phyloP scores from a whole-genome alignment of 2,888 invertebrate genomes.

The Lydus trimaculatus region DNA sequence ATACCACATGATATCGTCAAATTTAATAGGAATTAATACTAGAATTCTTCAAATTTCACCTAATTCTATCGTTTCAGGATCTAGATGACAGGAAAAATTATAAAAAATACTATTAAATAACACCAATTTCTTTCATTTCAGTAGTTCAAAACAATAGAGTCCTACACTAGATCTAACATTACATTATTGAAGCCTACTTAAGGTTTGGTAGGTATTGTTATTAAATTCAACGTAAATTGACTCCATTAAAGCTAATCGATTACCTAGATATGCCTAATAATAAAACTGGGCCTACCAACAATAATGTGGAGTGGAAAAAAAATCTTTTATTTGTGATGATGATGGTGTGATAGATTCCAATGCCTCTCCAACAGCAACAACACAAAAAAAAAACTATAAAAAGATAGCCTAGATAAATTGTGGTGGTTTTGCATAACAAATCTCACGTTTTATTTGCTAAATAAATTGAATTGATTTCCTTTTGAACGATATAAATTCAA shows the following conservation, averaged over 20 bases:
- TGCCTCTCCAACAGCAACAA: not conserved
- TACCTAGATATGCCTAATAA: not conserved
- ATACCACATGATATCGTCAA: too few relatives aligned
- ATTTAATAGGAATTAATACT: too few relatives aligned
- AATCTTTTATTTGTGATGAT: not conserved
- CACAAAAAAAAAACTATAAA: not conserved
- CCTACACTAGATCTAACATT: not conserved
- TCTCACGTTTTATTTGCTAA: constrained; percentile 1
- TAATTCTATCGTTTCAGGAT: too few relatives aligned
- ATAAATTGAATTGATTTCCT: not conserved
- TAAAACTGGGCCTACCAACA: not conserved
- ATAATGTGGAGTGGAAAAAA: not conserved
- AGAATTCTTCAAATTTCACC: too few relatives aligned
- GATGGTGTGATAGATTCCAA: not conserved
- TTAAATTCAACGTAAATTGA: too few relatives aligned
- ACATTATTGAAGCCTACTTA: not conserved
- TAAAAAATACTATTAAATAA: too few relatives aligned
- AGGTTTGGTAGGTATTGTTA: too few relatives aligned
- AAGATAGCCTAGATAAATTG: constrained; percentile 5
- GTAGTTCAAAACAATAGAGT: too few relatives aligned
- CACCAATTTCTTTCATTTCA: too few relatives aligned
- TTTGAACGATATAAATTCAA: constrained; percentile 10
- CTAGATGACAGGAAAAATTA: too few relatives aligned
- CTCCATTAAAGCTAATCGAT: not conserved
- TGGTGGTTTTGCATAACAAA: not conserved